Base-by-base conservation (phyloP, 2,888 invertebrate species). In the Gisinianus flammeolus region DNA sequence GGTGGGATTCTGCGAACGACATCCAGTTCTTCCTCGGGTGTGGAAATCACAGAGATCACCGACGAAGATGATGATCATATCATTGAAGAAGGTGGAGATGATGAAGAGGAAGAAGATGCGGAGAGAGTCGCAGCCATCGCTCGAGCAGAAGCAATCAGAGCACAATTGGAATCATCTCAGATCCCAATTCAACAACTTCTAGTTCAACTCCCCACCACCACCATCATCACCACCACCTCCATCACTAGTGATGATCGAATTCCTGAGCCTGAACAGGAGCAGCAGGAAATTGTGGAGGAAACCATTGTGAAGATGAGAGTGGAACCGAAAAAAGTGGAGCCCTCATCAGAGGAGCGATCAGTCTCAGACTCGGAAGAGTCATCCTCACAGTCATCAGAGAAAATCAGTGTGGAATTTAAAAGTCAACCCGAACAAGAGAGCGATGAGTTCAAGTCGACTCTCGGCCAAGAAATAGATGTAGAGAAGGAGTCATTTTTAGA, bases 31-130 rank as follows among this genome's bases (percentile, higher is more conserved):
- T 77, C 77, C 12, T 31, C 54, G 28, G 77, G 72, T 1, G 72
- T 77, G 22, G 77, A 77, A 30, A 77, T 77, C 24, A 77, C 77
- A 5, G 77, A 77, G n/a, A 66, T 77, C 0, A 72, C 77, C 5
- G 77, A 77, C 26, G 77, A 71, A 12, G 77, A 77, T 24, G 71
- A 72, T 33, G 56, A 44, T 66, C 24, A 64, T 44, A 35, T 44
- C 6, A 44, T 68, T 24, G 67, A 74, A 26, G 74, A 74, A 8
- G 16, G 33, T 33, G 58, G 62, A n/a, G 58, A 26, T 5, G 26
- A 16, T 0, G 70, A 58, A 28, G 76, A 69, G 62, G 76, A 76
- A 24, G 26, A 16, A 44, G 76, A 77, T 10, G 83, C 80, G 56
- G 82, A 81, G 78, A 4, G 81, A 81, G 67, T 78, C 12, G 22